These are phyloP conservation scores for Halcyon badia DNA, from an alignment of 2,797 vertebrate species.

Conservation along the genomic window DNA sequence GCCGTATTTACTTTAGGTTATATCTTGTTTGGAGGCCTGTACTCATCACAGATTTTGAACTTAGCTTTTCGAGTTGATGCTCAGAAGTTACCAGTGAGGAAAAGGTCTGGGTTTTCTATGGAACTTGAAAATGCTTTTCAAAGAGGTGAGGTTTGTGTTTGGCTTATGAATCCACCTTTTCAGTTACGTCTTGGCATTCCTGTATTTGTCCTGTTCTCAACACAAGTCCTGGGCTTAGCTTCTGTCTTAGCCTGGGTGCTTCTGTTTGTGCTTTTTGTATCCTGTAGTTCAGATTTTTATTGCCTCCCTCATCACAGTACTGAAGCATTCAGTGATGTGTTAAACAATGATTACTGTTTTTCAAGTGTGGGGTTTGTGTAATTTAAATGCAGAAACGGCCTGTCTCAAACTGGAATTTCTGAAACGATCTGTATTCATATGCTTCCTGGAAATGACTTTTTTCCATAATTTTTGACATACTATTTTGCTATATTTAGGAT, in stretches of 20 bases:
- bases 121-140: background rate
- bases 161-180: background rate
- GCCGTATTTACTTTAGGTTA: background rate
- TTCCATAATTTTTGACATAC: background rate
- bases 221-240: background rate
- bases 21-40: background rate
- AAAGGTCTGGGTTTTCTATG: background rate
- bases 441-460: background rate
- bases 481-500: background rate
- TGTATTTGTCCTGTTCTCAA: background rate
- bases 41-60: background rate
- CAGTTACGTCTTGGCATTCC: background rate
- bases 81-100: background rate
- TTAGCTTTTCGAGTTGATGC: background rate
- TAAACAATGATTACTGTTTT: background rate
- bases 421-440: background rate
- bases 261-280: background rate
- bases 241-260: background rate
- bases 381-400: background rate
- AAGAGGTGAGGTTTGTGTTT: background rate
- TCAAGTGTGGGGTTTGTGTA: background rate
- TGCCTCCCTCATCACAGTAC: background rate
- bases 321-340: rapidly evolving
- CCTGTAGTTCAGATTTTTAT: background rate
- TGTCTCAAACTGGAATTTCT: background rate